phyloP scores from a whole-genome alignment of 2,888 invertebrate species.

The Prosapia bicincta region DNA sequence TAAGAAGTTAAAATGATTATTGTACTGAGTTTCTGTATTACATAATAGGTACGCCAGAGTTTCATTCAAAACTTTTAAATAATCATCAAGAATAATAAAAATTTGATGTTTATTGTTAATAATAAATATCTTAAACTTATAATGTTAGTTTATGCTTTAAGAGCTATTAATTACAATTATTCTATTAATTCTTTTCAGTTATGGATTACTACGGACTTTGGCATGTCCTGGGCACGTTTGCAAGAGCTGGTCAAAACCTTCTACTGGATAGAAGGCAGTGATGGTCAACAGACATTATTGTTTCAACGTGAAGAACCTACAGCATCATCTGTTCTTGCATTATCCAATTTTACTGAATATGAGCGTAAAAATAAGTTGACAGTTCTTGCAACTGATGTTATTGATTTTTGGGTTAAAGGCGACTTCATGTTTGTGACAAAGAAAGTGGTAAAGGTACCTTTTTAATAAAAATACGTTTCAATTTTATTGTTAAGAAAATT shows the following conservation, averaged over 20 bases:
- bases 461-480: too few species aligned
- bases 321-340: slow-evolving; percentile 53
- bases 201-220: slow-evolving; percentile 73
- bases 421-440: slow-evolving; percentile 84
- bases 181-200: slow-evolving; percentile 60
- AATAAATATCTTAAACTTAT: too few species aligned
- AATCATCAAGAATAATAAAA: too few species aligned
- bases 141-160: not conserved
- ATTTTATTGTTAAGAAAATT: too few species aligned
- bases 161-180: too few species aligned
- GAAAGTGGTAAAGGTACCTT: slow-evolving; percentile 55
- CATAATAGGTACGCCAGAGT: too few species aligned
- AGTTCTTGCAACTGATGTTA: slow-evolving; percentile 62
- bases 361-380: slow-evolving; percentile 9
- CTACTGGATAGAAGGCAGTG: slow-evolving; percentile 62
- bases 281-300: slow-evolving; percentile 52
- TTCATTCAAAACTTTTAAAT: too few species aligned
- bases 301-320: slow-evolving; percentile 66
- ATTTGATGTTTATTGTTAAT: too few species aligned
- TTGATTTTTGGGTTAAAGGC: slow-evolving; percentile 78
- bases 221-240: slow-evolving; percentile 63
- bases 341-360: slow-evolving; percentile 40
- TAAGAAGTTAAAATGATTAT: too few species aligned
- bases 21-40: too few species aligned
- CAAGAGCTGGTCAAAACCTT: slow-evolving; percentile 75